Base-by-base conservation (phyloP, 2,888 invertebrate genomes). In the Apodemia zela region DNA sequence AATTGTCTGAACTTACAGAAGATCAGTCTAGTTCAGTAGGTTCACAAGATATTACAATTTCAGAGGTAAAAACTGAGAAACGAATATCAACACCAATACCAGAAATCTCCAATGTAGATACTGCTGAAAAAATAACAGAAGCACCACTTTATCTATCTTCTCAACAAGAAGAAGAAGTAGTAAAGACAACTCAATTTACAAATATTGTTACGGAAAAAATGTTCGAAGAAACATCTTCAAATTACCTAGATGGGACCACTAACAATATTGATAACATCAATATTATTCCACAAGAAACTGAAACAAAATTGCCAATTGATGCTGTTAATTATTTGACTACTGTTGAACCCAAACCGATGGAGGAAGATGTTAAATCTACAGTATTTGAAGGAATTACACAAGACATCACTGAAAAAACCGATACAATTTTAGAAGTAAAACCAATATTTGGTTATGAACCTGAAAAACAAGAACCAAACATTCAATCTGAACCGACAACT, bases 161-260 rank as follows among this genome's bases (percentile, higher is more conserved):
- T 29, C 49, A 29, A 21, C 65, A 67, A 51, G 47, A 67, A 47
- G 63, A 67, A 29, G 65, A 66, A 64, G 67, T 15, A 5, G 59
- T 35, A 3, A 42, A 42, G 33, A 11, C 47, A 25, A 58, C 58
- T n/a, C 15, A 18, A 64, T 3, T 25, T 35, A 21, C 33, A 7
- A 59, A 15, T 29, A 21, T 25, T 15, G 38, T 64, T 25, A 17
- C 61, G 38, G 61, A 64, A 4, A 59, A 64, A 13, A 18, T 13
- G 7, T 8, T 57, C 15, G 54, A 57, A 57, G 61, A 54, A 8
- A 13, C 33, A 15, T 33, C 64, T 1, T 45, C 42, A 3, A 60
- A 51, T 15, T 18, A 33, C 7, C 15, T 35, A 25, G 62, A 59
- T 18, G 42, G 54, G 17, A 18, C 47, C 25, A n/a, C n/a, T n/a